Base-by-base conservation (phyloP, 2,113 vertebrate genomes). In the Brachyistius frenatus region DNA sequence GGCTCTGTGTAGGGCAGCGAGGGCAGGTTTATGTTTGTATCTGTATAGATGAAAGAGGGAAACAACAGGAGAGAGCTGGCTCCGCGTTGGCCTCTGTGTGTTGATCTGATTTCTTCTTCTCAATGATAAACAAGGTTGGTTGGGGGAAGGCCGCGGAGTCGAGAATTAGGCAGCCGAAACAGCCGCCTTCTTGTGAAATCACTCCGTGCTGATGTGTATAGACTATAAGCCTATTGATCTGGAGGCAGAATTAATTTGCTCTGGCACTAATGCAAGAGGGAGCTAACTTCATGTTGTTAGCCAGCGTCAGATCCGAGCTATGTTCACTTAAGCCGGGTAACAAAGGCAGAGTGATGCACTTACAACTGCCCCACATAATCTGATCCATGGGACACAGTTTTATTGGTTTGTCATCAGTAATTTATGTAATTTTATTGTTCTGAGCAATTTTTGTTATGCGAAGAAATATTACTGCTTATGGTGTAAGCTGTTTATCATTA, bases 141-240 rank as follows among this genome's bases (percentile, higher is more conserved):
- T 33, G 15, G 60, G 33, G 69, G 63, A 66, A n/a, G 44, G 36
- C 37, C 60, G 62, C 33, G 53, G 71, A 39, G 58, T 14, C 57
- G 41, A 63, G 36, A 79, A 78, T 61, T 46, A 62, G 64, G 62
- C 58, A 37, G 61, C 81, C 85, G 86, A 73, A 65, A 63, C 74
- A 80, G 77, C 76, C 73, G 78, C 68, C 30, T 65, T 67, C 66
- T 69, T 55, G 78, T 74, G 66, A 88, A 88, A 76, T 69, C 76
- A 78, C 68, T 69, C 73, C 3, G 15, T 66, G 71, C 75, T 83
- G 76, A 85, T 86, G 85, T 80, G 79, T 73, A 75, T 68, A 55
- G 86, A 78, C 80, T 77, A 81, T 91, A 87, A 82, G 81, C 70
- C 82, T 80, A 90, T 86, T 85, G 91, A 86, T 92, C 83, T 92